Conservation (phyloP, 2,113 vertebrate genomes). For the Neogobius melanostomus region DNA sequence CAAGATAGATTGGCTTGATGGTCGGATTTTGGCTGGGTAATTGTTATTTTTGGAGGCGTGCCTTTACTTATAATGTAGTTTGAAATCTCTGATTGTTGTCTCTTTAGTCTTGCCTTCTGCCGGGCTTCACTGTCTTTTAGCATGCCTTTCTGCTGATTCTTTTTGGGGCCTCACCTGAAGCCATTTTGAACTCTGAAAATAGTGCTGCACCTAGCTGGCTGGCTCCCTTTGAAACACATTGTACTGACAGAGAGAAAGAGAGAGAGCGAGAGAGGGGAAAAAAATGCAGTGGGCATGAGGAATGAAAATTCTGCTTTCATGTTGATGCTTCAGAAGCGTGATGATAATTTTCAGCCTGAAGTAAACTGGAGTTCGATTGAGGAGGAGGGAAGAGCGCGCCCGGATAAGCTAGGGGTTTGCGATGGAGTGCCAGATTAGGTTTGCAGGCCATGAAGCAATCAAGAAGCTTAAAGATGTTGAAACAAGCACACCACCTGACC, state of each 20-base stretch:
- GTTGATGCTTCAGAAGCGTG: constrained; percentile 46
- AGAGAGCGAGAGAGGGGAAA: constrained; percentile 7
- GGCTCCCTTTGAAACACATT: constrained; percentile 43
- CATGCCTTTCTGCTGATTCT: constrained; percentile 15
- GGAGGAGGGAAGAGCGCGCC: neutral
- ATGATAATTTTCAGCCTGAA: constrained; percentile 39
- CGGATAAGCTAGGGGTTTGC: constrained; percentile 6
- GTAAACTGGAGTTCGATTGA: constrained; percentile 38
- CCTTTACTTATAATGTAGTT: constrained; percentile 35
- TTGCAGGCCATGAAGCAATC: constrained; percentile 15
- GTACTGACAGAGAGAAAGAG: constrained; percentile 9
- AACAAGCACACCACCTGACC: constrained; percentile 28
- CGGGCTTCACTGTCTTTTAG: constrained; percentile 22
- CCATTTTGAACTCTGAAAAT: constrained; percentile 21
- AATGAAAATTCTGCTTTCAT: constrained; percentile 39
- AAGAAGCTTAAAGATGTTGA: constrained; percentile 35
- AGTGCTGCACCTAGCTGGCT: constrained; percentile 22
- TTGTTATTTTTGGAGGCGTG: constrained; percentile 42
- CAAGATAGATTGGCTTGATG: constrained; percentile 26
- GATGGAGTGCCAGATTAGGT: constrained; percentile 21
- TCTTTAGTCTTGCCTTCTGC: constrained; percentile 13
- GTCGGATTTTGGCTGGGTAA: constrained; percentile 24
- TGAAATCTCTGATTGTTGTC: constrained; percentile 44
- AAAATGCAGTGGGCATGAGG: constrained; percentile 32
- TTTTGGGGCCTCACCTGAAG: constrained; percentile 37